Conservation (phyloP, 2,888 invertebrate genomes). For the Diarsia dahlii region DNA sequence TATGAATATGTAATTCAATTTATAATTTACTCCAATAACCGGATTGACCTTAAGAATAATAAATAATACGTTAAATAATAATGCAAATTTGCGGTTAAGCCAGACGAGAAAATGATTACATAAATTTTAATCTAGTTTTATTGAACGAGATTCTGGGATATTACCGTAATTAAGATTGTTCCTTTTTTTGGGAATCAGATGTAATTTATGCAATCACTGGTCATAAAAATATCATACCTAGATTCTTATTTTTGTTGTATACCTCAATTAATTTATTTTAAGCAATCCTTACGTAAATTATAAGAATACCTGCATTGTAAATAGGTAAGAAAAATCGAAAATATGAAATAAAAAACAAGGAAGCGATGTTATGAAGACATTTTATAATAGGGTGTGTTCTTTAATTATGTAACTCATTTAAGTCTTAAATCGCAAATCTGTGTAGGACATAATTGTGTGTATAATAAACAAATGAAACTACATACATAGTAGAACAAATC, state of each 20-base stretch:
- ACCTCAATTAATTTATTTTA: neutral
- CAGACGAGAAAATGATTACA: slow-evolving; percentile 5
- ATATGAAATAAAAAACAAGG: neutral
- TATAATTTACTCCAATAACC: neutral
- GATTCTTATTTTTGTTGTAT: neutral
- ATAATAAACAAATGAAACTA: too few species aligned
- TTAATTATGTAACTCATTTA: neutral
- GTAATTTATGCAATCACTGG: neutral
- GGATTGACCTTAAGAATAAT: slow-evolving; percentile 12
- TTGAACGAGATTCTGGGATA: neutral
- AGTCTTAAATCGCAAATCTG: too few species aligned
- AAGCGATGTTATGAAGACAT: neutral
- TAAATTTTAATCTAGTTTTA: slow-evolving; percentile 30
- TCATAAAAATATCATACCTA: neutral
- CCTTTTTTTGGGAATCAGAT: neutral
- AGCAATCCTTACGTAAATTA: neutral
- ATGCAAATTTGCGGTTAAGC: slow-evolving; percentile 36
- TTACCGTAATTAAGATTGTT: slow-evolving; percentile 4
- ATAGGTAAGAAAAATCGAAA: neutral
- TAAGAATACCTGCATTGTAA: neutral
- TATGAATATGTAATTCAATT: too few species aligned
- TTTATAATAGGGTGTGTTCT: neutral
- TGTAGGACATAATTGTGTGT: too few species aligned
- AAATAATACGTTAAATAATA: slow-evolving; percentile 11
- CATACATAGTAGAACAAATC: too few species aligned